Evolutionary conservation across 2,888 invertebrate genomes (phyloP).

Genomic region (Phasia obesa): DNA sequence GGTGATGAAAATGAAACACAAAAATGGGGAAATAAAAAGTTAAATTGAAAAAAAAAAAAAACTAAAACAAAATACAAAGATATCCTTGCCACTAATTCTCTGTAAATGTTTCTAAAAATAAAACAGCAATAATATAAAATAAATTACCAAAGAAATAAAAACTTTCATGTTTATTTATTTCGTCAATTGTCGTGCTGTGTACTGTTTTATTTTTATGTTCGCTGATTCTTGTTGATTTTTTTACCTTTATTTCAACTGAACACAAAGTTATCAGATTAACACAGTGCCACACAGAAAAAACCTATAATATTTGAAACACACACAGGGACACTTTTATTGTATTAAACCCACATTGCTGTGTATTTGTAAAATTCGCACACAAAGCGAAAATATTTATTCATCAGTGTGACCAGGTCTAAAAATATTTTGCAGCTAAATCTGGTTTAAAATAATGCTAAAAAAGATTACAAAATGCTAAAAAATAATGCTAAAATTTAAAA

Average conservation of each 20-base stretch:
- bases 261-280: conserved; percentile 67
- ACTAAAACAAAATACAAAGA: background rate
- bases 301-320: background rate
- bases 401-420: no score
- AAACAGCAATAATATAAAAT: background rate
- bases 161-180: conserved; percentile 65
- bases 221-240: conserved; percentile 5
- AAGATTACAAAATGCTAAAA: no score
- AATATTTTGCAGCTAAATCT: no score
- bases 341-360: no score
- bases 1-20: conserved; percentile 6
- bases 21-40: background rate
- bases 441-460: no score
- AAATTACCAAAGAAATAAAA: conserved; percentile 12
- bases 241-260: conserved; percentile 57
- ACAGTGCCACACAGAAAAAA: conserved; percentile 47
- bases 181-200: conserved; percentile 56
- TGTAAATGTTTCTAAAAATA: conserved; percentile 15
- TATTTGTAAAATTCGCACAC: no score
- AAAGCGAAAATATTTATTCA: no score
- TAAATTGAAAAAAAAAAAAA: background rate
- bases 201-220: background rate
- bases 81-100: conserved; percentile 18
- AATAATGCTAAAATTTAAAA: no score
- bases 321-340: background rate